Base-by-base conservation (phyloP, 37 sponge, comb jelly and placozoan genomes). In the Lycopodina hypogea region DNA sequence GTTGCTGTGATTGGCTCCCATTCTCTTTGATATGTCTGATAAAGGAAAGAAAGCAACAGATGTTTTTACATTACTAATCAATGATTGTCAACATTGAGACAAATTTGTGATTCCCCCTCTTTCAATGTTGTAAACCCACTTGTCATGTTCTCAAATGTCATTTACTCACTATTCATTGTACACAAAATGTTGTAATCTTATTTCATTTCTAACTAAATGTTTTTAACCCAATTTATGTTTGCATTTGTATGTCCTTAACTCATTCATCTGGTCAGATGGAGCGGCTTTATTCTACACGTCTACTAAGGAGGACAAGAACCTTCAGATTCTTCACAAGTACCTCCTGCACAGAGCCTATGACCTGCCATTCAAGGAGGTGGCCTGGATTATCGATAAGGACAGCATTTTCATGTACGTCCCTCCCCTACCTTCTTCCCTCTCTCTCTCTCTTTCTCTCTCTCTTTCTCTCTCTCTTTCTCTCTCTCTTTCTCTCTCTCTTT, bases 341-440 rank as follows among this genome's bases (percentile, higher is more conserved):
- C 64, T 98, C 21, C 41, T 95, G 12, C 99, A 98, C 88, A 79
- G 77, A 68, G 78, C 88, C 56, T 98, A 93, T 73, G 74, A 74
- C 38, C 84, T 91, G 21, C 86, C 90, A 36, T 95, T 98, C 84
- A 84, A 83, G 39, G 70, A 58, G 24, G 60, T 80, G 15, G 96
- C 99, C n/a, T 87, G 82, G 77, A 90, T 95, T 26, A 86, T 95
- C 21, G 99, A 98, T 60, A 90, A 86, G 67, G 99, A 98, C 78
- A 76, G 88, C 48, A 72, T 96, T 14, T 96, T 96, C 86, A 93
- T 96, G 97, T 96, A 72, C 93, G 93, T 69, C 15, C 18, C 3
- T 53, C 12, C 4, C 48, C 48, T 9, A 4, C 48, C 48, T 9
- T 9, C 48, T 9, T 9, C 48, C 48, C 48, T 9, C 48, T 9